Conservation (phyloP, 2,888 invertebrate genomes). For the Quadriops clusia region DNA sequence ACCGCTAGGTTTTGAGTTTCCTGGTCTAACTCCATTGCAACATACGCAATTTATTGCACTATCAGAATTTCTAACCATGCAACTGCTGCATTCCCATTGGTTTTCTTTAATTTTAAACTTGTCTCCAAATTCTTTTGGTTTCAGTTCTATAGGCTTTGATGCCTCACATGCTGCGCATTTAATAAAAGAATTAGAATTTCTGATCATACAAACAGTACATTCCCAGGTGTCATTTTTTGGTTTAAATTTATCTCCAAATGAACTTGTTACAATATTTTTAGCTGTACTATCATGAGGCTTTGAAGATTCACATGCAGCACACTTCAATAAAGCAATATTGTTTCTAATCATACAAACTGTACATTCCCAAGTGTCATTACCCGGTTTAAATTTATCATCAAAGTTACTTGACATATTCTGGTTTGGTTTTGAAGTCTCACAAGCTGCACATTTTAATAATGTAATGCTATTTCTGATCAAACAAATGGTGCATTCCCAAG, state of each 20-base stretch:
- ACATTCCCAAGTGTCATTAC: conserved; percentile 41
- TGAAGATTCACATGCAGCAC: conserved; percentile 42
- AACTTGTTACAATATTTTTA: background rate
- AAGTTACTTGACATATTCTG: no score
- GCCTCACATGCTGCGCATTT: conserved; percentile 45
- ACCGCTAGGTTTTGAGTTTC: conserved; percentile 18
- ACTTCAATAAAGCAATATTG: conserved; percentile 34
- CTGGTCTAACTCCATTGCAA: conserved; percentile 45
- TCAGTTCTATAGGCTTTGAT: conserved; percentile 30
- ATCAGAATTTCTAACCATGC: conserved; percentile 46
- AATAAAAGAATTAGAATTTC: conserved; percentile 37
- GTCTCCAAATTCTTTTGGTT: conserved; percentile 27
- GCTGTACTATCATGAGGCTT: conserved; percentile 28
- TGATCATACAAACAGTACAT: conserved; percentile 46
- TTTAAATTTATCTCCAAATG: conserved; percentile 36
- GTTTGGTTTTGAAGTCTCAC: conserved; percentile 37
- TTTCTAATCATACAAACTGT: conserved; percentile 45
- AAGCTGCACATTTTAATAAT: conserved; percentile 42
- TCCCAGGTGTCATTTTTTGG: conserved; percentile 44
- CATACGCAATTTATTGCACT: conserved; percentile 42
- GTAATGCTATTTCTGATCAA: conserved; percentile 44
- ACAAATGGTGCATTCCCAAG: conserved; percentile 58
- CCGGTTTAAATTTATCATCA: conserved; percentile 40
- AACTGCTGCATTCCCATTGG: conserved; percentile 49
- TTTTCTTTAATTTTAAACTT: conserved; percentile 37